Evolutionary conservation across 37 sponge, comb jelly and placozoan species (phyloP).

Genomic region (Hexactinellida sp.): DNA sequence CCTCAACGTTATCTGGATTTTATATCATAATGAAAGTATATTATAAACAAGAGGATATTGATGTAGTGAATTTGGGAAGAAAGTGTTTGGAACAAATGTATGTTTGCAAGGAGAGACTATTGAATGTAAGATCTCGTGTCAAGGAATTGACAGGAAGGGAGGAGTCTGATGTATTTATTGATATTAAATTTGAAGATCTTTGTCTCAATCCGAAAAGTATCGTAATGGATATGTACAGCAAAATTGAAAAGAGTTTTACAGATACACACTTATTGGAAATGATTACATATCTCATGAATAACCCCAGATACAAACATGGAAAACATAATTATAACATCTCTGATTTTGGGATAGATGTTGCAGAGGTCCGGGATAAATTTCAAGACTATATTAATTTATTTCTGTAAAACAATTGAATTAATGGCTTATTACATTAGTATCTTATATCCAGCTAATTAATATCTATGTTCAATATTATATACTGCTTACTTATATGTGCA

Average conservation of each 20-base stretch:
- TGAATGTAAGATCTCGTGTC: not conserved
- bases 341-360: not conserved
- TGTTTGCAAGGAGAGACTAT: not conserved
- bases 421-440: too few species aligned
- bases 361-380: not conserved
- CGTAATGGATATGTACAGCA: not conserved
- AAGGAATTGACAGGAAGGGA: slow-evolving; percentile 8
- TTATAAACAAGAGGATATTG: not conserved
- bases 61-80: not conserved
- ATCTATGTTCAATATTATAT: too few species aligned
- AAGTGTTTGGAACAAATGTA: not conserved
- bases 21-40: slow-evolving; percentile 6
- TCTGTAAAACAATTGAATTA: too few species aligned
- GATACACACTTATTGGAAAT: not conserved
- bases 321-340: not conserved
- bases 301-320: not conserved
- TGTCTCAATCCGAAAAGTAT: not conserved
- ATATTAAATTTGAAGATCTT: not conserved
- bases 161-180: not conserved
- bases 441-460: too few species aligned
- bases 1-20: not conserved
- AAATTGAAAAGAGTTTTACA: not conserved
- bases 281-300: not conserved
- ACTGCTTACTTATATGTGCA: too few species aligned
- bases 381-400: not conserved